Percentiles rank a stretch among this genome's conserved stretches.
These are phyloP conservation scores for Bruchidius siliquastri DNA, from an alignment of 2,888 invertebrate species.

Conservation along the genomic window DNA sequence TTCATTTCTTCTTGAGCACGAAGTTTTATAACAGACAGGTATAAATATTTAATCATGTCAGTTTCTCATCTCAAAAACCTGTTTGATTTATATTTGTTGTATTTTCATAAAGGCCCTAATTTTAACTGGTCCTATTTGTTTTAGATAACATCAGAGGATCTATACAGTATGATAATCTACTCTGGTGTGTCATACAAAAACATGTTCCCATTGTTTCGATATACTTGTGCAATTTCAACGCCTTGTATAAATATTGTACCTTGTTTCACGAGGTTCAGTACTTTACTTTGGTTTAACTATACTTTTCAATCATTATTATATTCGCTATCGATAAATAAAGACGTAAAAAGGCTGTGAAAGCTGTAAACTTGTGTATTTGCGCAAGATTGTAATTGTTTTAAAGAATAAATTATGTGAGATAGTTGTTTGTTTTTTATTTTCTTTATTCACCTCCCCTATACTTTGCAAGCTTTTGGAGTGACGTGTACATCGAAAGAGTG, in stretches of 20 bases:
- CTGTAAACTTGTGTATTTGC: constrained; percentile 28
- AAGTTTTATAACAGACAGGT: too few species aligned
- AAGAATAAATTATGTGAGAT: constrained; percentile 31
- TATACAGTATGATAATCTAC: background rate
- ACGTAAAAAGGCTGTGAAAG: constrained; percentile 27
- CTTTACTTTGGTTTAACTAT: constrained; percentile 11
- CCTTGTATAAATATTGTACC: background rate
- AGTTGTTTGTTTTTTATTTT: constrained; percentile 24
- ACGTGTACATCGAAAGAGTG: constrained; percentile 20
- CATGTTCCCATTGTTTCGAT: background rate
- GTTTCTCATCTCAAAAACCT: background rate
- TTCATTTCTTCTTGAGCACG: too few species aligned
- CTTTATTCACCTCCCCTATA: constrained; percentile 17
- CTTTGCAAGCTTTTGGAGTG: constrained; percentile 16
- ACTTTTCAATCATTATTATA: background rate
- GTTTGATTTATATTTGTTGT: background rate
- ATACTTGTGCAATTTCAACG: background rate
- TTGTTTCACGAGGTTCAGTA: constrained; percentile 3
- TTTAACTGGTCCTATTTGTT: background rate
- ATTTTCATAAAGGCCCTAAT: background rate
- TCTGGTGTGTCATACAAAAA: background rate
- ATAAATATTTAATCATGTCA: too few species aligned
- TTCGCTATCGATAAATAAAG: background rate
- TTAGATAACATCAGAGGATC: background rate
- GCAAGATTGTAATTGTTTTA: constrained; percentile 9